Percentiles rank a stretch among this genome's conserved stretches.
phyloP scores from a whole-genome alignment of 2,113 vertebrate species.

The Sinocyclocheilus anshuiensis region DNA sequence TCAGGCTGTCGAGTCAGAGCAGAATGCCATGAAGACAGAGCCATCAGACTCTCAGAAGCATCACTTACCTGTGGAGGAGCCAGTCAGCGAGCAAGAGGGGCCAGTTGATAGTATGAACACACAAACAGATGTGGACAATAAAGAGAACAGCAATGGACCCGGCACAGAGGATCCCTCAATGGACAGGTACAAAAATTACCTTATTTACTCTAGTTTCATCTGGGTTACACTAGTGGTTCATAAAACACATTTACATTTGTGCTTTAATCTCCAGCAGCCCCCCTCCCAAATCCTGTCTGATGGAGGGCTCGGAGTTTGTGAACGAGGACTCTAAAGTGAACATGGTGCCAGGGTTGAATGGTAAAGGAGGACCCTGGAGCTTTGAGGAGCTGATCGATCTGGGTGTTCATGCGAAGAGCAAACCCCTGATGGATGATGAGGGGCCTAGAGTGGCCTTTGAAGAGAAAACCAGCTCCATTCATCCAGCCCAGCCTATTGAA shows the following conservation, averaged over 20 bases:
- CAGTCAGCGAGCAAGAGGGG: slow-evolving; percentile 43
- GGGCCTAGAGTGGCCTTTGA: slow-evolving; percentile 76
- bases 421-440: slow-evolving; percentile 73
- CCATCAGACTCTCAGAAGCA: slow-evolving; percentile 45
- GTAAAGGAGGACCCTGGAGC: slow-evolving; percentile 79
- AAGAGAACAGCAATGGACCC: slow-evolving; percentile 68
- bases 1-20: background rate
- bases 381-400: slow-evolving; percentile 82
- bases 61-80: slow-evolving; percentile 44
- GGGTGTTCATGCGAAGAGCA: slow-evolving; percentile 74
- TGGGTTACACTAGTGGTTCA: background rate
- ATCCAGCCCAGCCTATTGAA: slow-evolving; percentile 79
- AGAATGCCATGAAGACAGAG: slow-evolving; percentile 30
- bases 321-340: slow-evolving; percentile 72
- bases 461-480: slow-evolving; percentile 77
- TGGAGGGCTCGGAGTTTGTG: slow-evolving; percentile 66
- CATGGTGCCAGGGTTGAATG: slow-evolving; percentile 70
- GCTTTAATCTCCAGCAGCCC: slow-evolving; percentile 66
- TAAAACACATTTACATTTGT: background rate
- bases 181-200: slow-evolving; percentile 64
- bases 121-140: slow-evolving; percentile 64
- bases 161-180: slow-evolving; percentile 67
- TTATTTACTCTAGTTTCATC: background rate
- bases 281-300: slow-evolving; percentile 66
- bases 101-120: slow-evolving; percentile 71